These are phyloP conservation scores for Lottia gigantea DNA, from an alignment of 2,888 invertebrate species.

Conservation along the genomic window DNA sequence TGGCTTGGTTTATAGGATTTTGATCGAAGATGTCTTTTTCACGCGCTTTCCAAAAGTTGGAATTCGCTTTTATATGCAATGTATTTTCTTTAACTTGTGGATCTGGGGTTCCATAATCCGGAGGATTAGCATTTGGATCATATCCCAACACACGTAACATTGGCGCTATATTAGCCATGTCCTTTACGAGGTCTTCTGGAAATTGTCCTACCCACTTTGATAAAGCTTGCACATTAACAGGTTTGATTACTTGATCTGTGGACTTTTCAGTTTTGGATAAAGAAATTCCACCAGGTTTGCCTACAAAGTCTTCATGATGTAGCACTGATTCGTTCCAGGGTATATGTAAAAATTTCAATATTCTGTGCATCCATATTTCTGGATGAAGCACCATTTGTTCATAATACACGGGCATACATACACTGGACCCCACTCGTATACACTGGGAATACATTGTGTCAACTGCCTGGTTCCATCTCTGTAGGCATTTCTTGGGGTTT, in stretches of 20 bases:
- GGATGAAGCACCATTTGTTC: constrained; percentile 97
- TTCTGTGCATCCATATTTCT: constrained; percentile 85
- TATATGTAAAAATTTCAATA: constrained; percentile 87
- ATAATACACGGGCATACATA: constrained; percentile 91
- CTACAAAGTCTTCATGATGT: constrained; percentile 96
- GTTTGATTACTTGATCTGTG: constrained; percentile 98
- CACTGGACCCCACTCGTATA: constrained; percentile 61
- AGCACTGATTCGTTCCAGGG: constrained; percentile 96
- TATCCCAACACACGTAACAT: constrained; percentile 90
- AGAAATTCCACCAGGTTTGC: constrained; percentile 92
- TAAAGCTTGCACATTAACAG: constrained; percentile 95
- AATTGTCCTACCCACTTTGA: constrained; percentile 71
- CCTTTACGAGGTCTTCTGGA: constrained; percentile 85
- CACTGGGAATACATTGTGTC: constrained; percentile 80
- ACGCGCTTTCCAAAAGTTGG: constrained; percentile 60
- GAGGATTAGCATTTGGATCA: constrained; percentile 96
- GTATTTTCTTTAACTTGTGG: constrained; percentile 70
- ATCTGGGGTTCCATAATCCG: constrained; percentile 90
- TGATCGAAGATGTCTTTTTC: constrained; percentile 47
- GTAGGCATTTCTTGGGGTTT: constrained; percentile 90
- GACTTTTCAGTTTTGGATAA: constrained; percentile 97
- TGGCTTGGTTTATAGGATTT: not conserved
- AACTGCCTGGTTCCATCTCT: constrained; percentile 96
- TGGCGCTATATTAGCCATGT: constrained; percentile 93
- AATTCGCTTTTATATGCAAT: constrained; percentile 65